Percentiles rank a stretch among this genome's conserved stretches.
These are phyloP conservation scores for Mimas tiliae DNA, from an alignment of 2,888 invertebrate species.

Conservation along the genomic window DNA sequence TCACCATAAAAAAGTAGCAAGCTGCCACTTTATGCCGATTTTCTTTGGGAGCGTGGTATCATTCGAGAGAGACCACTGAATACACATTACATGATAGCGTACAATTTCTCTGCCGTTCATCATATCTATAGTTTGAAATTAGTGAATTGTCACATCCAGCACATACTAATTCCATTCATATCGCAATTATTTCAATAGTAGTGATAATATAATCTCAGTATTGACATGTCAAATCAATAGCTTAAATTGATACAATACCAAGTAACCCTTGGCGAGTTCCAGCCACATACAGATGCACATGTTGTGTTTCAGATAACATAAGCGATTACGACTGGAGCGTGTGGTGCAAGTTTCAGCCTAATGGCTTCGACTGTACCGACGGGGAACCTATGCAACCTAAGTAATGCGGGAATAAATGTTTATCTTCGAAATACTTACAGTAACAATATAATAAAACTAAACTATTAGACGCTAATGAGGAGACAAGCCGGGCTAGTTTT, in stretches of 20 bases:
- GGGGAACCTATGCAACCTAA: conserved; percentile 33
- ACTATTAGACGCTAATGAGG: no score
- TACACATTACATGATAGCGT: no score
- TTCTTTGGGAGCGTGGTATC: no score
- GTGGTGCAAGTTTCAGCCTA: conserved; percentile 62
- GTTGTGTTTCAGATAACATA: conserved; percentile 21
- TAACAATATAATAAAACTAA: no score
- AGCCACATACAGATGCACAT: not conserved
- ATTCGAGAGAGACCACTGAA: no score
- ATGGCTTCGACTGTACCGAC: conserved; percentile 48
- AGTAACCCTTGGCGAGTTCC: not conserved
- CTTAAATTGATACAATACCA: not conserved
- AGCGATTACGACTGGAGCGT: conserved; percentile 34
- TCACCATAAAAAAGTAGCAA: no score
- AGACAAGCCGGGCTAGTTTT: no score
- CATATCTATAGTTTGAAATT: no score
- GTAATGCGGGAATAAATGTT: conserved; percentile 33
- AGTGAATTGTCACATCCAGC: not conserved
- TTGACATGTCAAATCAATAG: not conserved
- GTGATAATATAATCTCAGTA: not conserved
- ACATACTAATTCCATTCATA: not conserved
- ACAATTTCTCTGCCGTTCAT: no score
- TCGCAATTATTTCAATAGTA: not conserved
- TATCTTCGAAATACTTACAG: not conserved
- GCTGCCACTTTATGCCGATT: no score